Percentiles rank a stretch among this genome's conserved stretches.
These are phyloP conservation scores for Spicauda simplicius DNA, from an alignment of 2,888 invertebrate genomes.

Conservation along the genomic window DNA sequence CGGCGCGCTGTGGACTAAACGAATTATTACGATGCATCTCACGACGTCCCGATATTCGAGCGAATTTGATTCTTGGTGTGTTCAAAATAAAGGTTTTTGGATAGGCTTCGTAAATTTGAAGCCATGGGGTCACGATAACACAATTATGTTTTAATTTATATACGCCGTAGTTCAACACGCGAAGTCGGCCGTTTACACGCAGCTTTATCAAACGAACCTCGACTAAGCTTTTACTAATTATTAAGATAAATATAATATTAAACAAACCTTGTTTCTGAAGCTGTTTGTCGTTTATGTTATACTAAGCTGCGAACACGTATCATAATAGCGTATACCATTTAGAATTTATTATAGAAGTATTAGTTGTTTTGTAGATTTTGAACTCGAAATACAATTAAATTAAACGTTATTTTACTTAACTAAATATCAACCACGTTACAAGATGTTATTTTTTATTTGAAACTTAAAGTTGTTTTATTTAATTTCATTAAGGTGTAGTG, in stretches of 20 bases:
- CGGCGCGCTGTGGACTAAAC: constrained; percentile 59
- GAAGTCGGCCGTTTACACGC: constrained; percentile 69
- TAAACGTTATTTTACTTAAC: too few species aligned
- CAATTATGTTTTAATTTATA: constrained; percentile 85
- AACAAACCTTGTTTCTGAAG: constrained; percentile 73
- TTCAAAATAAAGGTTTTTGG: background rate
- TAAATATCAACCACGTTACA: too few species aligned
- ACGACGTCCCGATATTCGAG: background rate
- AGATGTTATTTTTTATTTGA: too few species aligned
- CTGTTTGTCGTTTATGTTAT: constrained; percentile 58
- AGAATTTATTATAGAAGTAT: background rate
- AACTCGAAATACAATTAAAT: too few species aligned
- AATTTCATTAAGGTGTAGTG: too few species aligned
- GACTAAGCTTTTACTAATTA: constrained; percentile 80
- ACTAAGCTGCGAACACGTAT: constrained; percentile 33
- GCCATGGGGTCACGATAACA: constrained; percentile 81
- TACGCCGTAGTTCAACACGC: constrained; percentile 75
- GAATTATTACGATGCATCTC: constrained; percentile 51
- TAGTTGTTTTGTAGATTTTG: too few species aligned
- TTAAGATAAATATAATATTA: constrained; percentile 82
- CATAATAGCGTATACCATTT: background rate
- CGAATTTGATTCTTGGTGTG: background rate
- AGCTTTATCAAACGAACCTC: constrained; percentile 77
- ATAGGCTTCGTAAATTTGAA: constrained; percentile 43
- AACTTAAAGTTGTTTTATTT: too few species aligned